Conservation (phyloP, 2,113 vertebrate species). For the Myrmophylax atrothorax region DNA sequence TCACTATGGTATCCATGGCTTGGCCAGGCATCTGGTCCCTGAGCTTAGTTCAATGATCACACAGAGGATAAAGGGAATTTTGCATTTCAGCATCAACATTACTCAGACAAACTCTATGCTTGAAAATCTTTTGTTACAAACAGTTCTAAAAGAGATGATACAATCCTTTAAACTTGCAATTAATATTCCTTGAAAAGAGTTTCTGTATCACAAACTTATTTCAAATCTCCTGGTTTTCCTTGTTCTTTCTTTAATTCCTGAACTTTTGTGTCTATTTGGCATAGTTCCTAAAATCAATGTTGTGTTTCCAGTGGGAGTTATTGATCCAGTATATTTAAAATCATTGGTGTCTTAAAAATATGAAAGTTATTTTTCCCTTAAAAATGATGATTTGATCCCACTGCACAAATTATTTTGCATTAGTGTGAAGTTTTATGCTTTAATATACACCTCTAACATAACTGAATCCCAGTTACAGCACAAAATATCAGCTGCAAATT, state of each 20-base stretch:
- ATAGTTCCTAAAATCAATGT: background rate
- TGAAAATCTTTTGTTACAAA: background rate
- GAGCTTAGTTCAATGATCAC: background rate
- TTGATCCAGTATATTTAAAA: background rate
- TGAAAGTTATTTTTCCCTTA: background rate
- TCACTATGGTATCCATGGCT: background rate
- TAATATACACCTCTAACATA: background rate
- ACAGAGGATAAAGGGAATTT: background rate
- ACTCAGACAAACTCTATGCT: background rate
- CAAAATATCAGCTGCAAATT: background rate
- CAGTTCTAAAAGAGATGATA: background rate
- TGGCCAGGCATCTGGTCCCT: background rate
- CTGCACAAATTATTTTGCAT: background rate
- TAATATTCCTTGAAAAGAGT: background rate
- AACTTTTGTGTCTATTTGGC: background rate
- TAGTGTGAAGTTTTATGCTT: background rate
- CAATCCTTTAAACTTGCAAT: background rate
- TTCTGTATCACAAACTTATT: background rate
- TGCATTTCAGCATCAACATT: background rate
- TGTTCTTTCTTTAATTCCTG: background rate
- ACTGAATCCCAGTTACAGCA: background rate
- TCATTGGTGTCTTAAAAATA: background rate
- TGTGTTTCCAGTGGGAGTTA: background rate
- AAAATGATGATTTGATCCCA: background rate
- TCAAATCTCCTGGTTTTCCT: background rate